Percentiles rank a stretch among this genome's conserved stretches.
Evolutionary conservation across 2,113 vertebrate species (phyloP).

Genomic region (Pogona vitticeps): DNA sequence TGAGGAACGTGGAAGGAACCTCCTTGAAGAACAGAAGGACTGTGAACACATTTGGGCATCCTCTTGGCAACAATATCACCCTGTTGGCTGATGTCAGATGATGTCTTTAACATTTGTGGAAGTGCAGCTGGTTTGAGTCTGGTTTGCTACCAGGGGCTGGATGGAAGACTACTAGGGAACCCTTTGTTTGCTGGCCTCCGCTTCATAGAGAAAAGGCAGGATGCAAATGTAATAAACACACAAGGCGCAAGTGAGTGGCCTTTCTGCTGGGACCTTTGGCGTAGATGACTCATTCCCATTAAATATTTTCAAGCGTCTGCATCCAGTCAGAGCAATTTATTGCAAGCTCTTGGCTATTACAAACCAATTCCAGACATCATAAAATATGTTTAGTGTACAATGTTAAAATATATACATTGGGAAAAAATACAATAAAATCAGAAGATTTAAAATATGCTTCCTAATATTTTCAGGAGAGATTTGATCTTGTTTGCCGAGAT

Average conservation of each 20-base stretch:
- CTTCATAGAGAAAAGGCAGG: neutral
- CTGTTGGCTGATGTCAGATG: too few relatives aligned
- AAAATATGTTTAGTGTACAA: conserved; percentile 20
- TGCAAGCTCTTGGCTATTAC: conserved; percentile 10
- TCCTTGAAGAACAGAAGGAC: too few relatives aligned
- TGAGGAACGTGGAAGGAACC: too few relatives aligned
- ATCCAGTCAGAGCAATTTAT: conserved; percentile 21
- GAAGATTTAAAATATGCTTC: conserved; percentile 19
- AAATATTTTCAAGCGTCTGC: conserved; percentile 6
- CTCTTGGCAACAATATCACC: too few relatives aligned
- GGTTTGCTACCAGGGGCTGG: neutral
- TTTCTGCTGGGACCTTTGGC: neutral
- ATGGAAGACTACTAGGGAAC: neutral
- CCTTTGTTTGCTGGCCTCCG: neutral
- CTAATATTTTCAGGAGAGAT: neutral
- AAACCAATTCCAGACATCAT: conserved; percentile 11
- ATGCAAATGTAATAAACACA: neutral
- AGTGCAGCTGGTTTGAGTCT: neutral
- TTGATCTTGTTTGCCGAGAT: neutral
- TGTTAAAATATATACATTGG: conserved; percentile 23
- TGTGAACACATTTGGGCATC: too few relatives aligned
- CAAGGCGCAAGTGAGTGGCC: neutral
- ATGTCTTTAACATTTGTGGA: too few relatives aligned
- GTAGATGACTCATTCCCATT: neutral
- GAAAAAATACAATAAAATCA: conserved; percentile 18